Conservation (phyloP, 2,888 invertebrate species). For the Rhorus exstirpatorius region DNA sequence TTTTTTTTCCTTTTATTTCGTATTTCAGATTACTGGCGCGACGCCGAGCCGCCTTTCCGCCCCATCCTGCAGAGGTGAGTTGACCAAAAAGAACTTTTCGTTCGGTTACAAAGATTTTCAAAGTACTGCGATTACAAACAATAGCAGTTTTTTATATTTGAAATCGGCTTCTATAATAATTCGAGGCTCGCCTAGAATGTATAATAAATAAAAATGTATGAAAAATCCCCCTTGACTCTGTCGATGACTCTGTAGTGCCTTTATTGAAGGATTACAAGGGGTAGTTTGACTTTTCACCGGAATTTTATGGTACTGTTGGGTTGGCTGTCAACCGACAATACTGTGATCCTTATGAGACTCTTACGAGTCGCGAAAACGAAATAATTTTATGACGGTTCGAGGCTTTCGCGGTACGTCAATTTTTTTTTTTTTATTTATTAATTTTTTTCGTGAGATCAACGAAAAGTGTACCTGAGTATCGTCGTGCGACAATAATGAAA, state of each 20-base stretch:
- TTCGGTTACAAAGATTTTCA: neutral
- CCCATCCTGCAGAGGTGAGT: slow-evolving; percentile 78
- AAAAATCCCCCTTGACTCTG: slow-evolving; percentile 49
- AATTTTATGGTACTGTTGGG: slow-evolving; percentile 67
- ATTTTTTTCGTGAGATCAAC: slow-evolving; percentile 29
- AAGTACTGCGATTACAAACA: neutral
- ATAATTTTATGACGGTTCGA: slow-evolving; percentile 69
- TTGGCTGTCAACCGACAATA: slow-evolving; percentile 63
- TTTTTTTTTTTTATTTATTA: slow-evolving; percentile 32
- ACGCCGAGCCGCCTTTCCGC: slow-evolving; percentile 76
- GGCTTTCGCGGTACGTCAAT: slow-evolving; percentile 42
- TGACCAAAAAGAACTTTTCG: slow-evolving; percentile 32
- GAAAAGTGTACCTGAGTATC: slow-evolving; percentile 19
- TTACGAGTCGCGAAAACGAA: slow-evolving; percentile 52
- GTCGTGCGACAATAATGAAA: slow-evolving; percentile 21
- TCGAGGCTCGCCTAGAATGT: slow-evolving; percentile 23
- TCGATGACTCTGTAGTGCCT: slow-evolving; percentile 46
- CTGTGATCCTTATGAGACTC: slow-evolving; percentile 57
- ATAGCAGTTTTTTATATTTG: slow-evolving; percentile 28
- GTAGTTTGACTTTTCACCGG: slow-evolving; percentile 61
- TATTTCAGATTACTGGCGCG: slow-evolving; percentile 80
- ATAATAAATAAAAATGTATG: slow-evolving; percentile 33
- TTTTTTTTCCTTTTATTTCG: slow-evolving; percentile 58
- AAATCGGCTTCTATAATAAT: slow-evolving; percentile 16
- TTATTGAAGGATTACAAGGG: slow-evolving; percentile 65